These are phyloP conservation scores for Drosophila pandora DNA, from an alignment of 1,140 invertebrate genomes.

Conservation along the genomic window DNA sequence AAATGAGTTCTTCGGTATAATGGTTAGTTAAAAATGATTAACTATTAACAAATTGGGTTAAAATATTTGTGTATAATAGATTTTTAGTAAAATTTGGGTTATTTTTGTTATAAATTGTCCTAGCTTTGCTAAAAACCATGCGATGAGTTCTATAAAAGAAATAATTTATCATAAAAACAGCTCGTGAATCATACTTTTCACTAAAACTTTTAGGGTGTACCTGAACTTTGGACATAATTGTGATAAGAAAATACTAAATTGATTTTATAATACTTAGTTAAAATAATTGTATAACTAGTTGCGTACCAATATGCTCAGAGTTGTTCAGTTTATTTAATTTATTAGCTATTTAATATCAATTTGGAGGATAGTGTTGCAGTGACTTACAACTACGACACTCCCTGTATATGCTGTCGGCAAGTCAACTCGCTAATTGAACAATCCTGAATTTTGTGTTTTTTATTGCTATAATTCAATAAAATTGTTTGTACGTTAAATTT, in stretches of 20 bases:
- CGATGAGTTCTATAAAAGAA: too few relatives aligned
- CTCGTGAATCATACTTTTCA: slow-evolving; percentile 1
- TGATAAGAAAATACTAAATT: slow-evolving; percentile 5
- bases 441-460: slow-evolving; percentile 15
- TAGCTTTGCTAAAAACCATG: neutral
- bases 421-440: slow-evolving; percentile 20
- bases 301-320: neutral
- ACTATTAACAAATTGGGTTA: neutral
- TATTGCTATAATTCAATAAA: slow-evolving; percentile 35
- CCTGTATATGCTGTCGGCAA: slow-evolving; percentile 4
- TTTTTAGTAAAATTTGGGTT: neutral
- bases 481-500: slow-evolving; percentile 34
- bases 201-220: slow-evolving; percentile 8
- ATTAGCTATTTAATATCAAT: neutral
- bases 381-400: slow-evolving; percentile 17
- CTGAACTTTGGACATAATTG: slow-evolving; percentile 15
- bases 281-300: neutral
- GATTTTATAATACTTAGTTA: neutral
- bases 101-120: neutral
- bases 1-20: neutral
- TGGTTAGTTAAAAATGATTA: too few relatives aligned
- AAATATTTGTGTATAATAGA: neutral
- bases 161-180: neutral
- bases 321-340: neutral
- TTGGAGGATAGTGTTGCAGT: neutral